These are phyloP conservation scores for Tylochromis polylepis DNA, from an alignment of 2,113 vertebrate species.

Conservation along the genomic window DNA sequence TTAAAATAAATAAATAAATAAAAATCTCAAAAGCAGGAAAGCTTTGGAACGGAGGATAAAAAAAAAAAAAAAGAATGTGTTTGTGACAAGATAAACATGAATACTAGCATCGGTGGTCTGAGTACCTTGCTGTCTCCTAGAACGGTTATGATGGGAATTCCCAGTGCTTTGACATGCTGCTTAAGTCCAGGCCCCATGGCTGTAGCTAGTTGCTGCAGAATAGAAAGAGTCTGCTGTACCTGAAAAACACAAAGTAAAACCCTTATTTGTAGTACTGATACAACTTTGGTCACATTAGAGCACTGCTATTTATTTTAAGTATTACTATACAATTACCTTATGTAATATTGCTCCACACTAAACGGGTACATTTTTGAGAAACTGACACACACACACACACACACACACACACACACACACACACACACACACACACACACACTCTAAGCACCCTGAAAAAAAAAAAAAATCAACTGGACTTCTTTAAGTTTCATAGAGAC, in stretches of 20 bases:
- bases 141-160: constrained; percentile 87
- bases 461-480: neutral
- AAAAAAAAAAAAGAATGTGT: fast-evolving
- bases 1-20: too few relatives aligned
- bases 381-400: neutral
- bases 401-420: neutral
- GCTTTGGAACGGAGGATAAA: neutral
- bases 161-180: constrained; percentile 89
- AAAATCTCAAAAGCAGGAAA: neutral
- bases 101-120: neutral
- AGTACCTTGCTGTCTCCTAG: constrained; percentile 96
- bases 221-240: constrained; percentile 92
- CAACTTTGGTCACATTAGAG: neutral
- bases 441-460: too few relatives aligned
- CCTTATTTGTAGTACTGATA: neutral
- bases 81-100: neutral
- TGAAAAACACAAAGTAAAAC: constrained; percentile 40
- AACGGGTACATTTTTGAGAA: neutral
- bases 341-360: neutral
- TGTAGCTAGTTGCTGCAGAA: constrained; percentile 88
- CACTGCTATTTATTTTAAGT: neutral
- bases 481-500: neutral
- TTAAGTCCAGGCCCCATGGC: constrained; percentile 92
- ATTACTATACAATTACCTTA: neutral
- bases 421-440: neutral